Evolutionary conservation across 2,888 invertebrate genomes (phyloP), one percentile per base, ranked within the genome.

Genomic region (Iselma pallidipennis): DNA sequence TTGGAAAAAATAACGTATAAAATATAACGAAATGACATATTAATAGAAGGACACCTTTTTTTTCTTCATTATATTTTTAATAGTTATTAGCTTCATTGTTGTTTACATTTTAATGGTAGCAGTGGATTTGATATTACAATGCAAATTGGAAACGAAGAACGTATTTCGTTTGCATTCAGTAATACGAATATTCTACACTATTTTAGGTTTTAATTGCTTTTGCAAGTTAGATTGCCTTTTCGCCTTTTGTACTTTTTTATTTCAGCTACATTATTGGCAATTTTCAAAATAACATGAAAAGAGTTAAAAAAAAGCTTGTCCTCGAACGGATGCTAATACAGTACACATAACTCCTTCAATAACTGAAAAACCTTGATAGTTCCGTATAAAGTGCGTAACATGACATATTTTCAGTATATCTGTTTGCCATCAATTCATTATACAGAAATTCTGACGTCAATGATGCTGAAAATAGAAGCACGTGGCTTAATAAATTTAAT

Each of bases 111-210:
- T 55, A 55, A 55, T 55, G 49, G 49, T 29, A 29, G 21, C 29
- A 49, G 49, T 48, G 49, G 49, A 55, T 55, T 55, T 55, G 49
- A 55, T 49, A 55, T 55, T 55, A 55, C 49, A 49, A 55, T 55
- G 55, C 49, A 55, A 55, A 55, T 55, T 55, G 49, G 42, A 19
- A 29, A 49, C 33, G 28, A 19, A 25, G 26, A 55, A 31, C 16
- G 55, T 55, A 55, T 48, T 23, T 49, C 33, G 29, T 48, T 21
- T 33, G 49, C 55, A 48, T 49, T 29, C 21, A 37, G 37, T 37
- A 16, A 16, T 37, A 37, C 37, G 16, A 37, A 37, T 37, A 37
- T 37, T 37, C 37, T 37, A 37, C 37, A 16, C 37, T 37, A 37
- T 37, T 37, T 37, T 37, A 37, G 16, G 16, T 37, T 37, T 37